Conservation (phyloP, 2,113 vertebrate genomes). For the Amphilophus citrinellus region DNA sequence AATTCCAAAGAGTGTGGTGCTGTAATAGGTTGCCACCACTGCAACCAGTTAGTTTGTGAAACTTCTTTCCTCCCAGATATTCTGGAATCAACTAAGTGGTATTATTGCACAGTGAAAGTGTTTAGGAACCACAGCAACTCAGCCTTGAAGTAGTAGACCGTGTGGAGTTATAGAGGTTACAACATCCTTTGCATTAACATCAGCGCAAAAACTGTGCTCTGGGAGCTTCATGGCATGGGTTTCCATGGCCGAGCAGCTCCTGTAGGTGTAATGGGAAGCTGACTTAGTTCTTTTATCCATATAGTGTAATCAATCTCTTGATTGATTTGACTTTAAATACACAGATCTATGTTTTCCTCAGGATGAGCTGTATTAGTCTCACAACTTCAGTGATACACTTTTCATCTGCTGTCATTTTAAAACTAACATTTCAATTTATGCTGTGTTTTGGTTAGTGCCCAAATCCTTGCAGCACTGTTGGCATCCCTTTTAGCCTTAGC, state of each 20-base stretch:
- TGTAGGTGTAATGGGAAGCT: not conserved
- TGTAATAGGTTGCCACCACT: not conserved
- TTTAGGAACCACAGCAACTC: not conserved
- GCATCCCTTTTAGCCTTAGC: not conserved
- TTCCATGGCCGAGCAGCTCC: not conserved
- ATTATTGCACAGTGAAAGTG: not conserved
- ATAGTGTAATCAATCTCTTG: not conserved
- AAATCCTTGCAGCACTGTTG: not conserved
- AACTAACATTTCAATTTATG: not conserved
- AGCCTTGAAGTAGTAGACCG: fast-evolving
- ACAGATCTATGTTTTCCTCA: not conserved
- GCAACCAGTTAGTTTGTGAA: not conserved
- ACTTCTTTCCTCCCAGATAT: not conserved
- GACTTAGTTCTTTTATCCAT: not conserved
- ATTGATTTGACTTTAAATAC: not conserved
- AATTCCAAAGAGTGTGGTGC: not conserved
- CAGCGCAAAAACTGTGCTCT: fast-evolving
- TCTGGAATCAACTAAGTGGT: not conserved
- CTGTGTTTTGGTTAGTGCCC: not conserved
- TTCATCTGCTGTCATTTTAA: fast-evolving
- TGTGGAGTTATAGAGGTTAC: not conserved
- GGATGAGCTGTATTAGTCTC: not conserved
- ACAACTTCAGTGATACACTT: not conserved
- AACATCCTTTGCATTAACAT: not conserved
- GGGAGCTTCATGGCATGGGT: not conserved